A percentile compares a stretch with the other conserved stretches of the same genome.
Evolutionary conservation across 2,888 invertebrate species (phyloP).

Genomic region (Colostygia pectinataria): DNA sequence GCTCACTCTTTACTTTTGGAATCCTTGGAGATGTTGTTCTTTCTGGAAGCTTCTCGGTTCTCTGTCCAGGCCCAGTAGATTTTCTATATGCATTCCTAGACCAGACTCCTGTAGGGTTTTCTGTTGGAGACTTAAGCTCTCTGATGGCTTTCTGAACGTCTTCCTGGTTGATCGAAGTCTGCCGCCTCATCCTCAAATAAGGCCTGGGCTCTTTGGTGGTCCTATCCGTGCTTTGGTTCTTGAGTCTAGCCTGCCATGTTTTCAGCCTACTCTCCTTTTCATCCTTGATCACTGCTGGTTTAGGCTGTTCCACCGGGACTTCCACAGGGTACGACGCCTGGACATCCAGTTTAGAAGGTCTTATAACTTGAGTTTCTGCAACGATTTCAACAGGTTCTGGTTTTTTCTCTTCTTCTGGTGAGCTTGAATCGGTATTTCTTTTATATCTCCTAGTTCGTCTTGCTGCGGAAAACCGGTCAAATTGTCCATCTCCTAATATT

Average conservation of each 20-base stretch:
- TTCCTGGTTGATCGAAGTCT: conserved; percentile 87
- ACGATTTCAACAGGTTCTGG: conserved; percentile 72
- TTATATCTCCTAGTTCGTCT: conserved; percentile 92
- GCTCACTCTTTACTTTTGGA: conserved; percentile 83
- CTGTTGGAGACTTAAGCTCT: conserved; percentile 85
- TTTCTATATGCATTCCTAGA: conserved; percentile 73
- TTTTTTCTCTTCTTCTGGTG: conserved; percentile 81
- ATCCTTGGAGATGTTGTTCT: conserved; percentile 74
- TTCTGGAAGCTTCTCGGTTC: conserved; percentile 57
- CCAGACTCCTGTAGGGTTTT: conserved; percentile 84
- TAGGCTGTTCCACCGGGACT: conserved; percentile 59
- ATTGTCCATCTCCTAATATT: conserved; percentile 88
- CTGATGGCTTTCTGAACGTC: conserved; percentile 87
- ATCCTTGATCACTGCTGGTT: conserved; percentile 66
- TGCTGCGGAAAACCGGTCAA: conserved; percentile 92
- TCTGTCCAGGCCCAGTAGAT: conserved; percentile 51
- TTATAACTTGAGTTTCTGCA: conserved; percentile 80
- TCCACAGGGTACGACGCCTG: conserved; percentile 79
- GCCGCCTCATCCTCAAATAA: conserved; percentile 83
- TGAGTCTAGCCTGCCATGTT: conserved; percentile 88
- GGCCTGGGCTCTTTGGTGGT: conserved; percentile 72
- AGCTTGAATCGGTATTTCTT: conserved; percentile 83
- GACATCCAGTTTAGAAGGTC: conserved; percentile 77
- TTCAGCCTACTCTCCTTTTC: conserved; percentile 85
- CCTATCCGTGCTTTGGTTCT: conserved; percentile 78